These are phyloP conservation scores for Neodiprion pinetum DNA, from an alignment of 1,140 invertebrate genomes.

Conservation along the genomic window DNA sequence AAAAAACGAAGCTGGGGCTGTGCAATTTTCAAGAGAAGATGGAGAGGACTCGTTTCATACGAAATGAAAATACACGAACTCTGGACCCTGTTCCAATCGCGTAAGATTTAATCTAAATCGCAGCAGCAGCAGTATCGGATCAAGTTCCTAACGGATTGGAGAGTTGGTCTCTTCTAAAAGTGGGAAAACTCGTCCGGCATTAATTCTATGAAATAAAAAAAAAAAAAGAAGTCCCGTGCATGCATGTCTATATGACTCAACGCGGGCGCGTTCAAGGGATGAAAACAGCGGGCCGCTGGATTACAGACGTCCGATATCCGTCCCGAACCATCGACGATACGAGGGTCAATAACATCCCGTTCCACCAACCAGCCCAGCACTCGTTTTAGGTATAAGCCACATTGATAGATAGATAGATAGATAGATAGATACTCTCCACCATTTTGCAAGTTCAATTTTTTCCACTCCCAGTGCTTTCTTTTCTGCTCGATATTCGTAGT, in stretches of 20 bases:
- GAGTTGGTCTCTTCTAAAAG: not conserved
- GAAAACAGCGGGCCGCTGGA: not conserved
- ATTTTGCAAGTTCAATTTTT: not conserved
- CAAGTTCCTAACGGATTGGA: too few relatives aligned
- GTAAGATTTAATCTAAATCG: too few relatives aligned
- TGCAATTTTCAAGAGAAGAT: too few relatives aligned
- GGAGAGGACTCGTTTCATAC: too few relatives aligned
- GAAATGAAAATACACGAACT: too few relatives aligned
- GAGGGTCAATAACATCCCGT: not conserved
- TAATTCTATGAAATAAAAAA: not conserved
- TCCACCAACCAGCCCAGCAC: not conserved
- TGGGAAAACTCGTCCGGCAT: conserved; percentile 4
- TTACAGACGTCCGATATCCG: not conserved
- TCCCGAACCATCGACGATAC: not conserved
- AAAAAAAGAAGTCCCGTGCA: not conserved
- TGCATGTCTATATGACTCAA: too few relatives aligned
- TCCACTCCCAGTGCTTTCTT: not conserved
- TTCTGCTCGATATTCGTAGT: not conserved
- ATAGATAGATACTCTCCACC: not conserved
- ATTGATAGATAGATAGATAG: not conserved
- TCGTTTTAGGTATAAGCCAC: not conserved
- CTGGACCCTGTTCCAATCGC: too few relatives aligned
- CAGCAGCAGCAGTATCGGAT: too few relatives aligned
- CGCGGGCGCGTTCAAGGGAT: not conserved
- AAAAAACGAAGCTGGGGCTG: too few relatives aligned